Base-by-base conservation (phyloP, 2,797 vertebrate genomes). In the Ibycter americanus region DNA sequence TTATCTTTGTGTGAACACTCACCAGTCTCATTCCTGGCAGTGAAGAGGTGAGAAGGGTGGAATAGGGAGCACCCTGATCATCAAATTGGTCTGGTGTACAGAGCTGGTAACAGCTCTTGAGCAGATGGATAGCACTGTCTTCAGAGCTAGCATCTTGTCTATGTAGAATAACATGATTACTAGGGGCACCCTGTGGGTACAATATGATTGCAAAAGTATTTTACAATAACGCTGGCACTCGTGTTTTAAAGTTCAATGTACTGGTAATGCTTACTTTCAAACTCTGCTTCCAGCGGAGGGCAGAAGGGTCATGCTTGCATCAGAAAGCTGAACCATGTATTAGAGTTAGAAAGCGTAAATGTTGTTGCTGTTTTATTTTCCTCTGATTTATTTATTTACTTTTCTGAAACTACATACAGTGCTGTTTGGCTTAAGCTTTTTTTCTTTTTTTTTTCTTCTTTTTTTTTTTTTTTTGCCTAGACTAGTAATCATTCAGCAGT, bases 201-300 rank as follows among this genome's bases (percentile, higher is more conserved):
- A 40, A 4, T 51, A 2, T 81, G 76, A 83, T 81, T 89, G 93
- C 74, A 96, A 47, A 92, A 55, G 5, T 40, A 52, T 65, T 87
- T 83, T 85, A 80, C 84, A 95, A 12, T 93, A 97, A 86, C 4
- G 0, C 34, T 78, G 21, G 58, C 51, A 71, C 19, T 92, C 31
- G 8, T 19, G 63, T 61, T 90, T 94, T 79, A 87, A 34, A 94
- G 85, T 89, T 63, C 89, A 47, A 79, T 93, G 61, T 85, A 82
- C 47, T 58, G 40, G 54, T 83, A 74, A 40, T 65, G 90, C 86
- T 95, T 91, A 79, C 29, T 95, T 89, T 68, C 83, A 86, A 63
- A 88, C 32, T 87, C 59, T 11, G 40, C 61, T 86, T 91, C 78
- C 55, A 52, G 11, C 3, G 0, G 59, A 34, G 51, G 68, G 51